These are phyloP conservation scores for Toxotes lorentzi DNA, from an alignment of 2,797 vertebrate species.

Conservation along the genomic window DNA sequence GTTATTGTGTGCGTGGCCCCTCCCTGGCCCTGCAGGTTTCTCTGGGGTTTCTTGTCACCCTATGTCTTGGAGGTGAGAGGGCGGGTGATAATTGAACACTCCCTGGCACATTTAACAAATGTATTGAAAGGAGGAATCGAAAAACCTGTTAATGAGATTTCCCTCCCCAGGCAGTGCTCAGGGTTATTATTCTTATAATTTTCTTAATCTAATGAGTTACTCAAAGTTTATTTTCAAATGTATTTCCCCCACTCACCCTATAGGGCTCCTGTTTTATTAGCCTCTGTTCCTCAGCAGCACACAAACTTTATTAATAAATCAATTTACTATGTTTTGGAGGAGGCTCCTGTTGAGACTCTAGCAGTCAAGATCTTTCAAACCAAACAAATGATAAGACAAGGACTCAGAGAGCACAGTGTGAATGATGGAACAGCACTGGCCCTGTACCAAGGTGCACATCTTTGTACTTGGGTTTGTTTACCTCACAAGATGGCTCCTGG, in stretches of 20 bases:
- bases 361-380: constrained; percentile 38
- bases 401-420: constrained; percentile 17
- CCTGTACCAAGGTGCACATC: constrained; percentile 66
- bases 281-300: constrained; percentile 36
- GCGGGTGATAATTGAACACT: constrained; percentile 84
- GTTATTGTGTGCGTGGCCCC: constrained; percentile 51
- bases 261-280: constrained; percentile 65
- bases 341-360: constrained; percentile 32
- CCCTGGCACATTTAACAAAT: constrained; percentile 84
- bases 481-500: constrained; percentile 83
- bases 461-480: constrained; percentile 80
- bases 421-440: constrained; percentile 49
- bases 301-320: constrained; percentile 70
- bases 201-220: constrained; percentile 85
- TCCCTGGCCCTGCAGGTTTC: constrained; percentile 71
- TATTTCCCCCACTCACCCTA: constrained; percentile 65
- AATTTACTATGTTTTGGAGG: constrained; percentile 58
- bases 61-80: constrained; percentile 82
- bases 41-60: constrained; percentile 77
- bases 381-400: constrained; percentile 34
- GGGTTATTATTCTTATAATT: constrained; percentile 85
- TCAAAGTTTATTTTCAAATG: constrained; percentile 82
- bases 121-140: constrained; percentile 85
- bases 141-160: constrained; percentile 88
- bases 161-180: constrained; percentile 71